Conservation (phyloP, 2,888 invertebrate species). For the Linyphia triangularis region DNA sequence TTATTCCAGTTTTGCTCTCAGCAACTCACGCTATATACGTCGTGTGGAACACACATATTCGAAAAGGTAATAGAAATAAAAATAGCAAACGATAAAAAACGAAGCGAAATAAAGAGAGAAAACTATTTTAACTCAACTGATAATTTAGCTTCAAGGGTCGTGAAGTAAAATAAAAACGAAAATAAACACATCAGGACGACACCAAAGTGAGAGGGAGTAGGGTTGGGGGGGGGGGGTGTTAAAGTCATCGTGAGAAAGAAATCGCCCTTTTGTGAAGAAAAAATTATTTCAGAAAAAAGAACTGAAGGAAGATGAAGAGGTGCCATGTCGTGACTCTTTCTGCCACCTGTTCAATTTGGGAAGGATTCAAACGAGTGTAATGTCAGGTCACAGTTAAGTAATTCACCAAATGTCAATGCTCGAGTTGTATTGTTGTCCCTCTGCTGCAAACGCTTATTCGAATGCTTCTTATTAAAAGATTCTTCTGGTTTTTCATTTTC, state of each 20-base stretch:
- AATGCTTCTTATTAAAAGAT: background rate
- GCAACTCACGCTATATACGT: too few relatives aligned
- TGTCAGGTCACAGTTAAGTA: constrained; percentile 49
- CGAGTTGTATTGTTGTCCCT: background rate
- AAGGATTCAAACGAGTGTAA: constrained; percentile 4
- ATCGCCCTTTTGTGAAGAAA: constrained; percentile 46
- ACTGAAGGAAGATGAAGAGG: constrained; percentile 31
- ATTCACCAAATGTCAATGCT: constrained; percentile 56
- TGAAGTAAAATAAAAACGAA: constrained; percentile 5
- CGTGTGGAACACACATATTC: background rate
- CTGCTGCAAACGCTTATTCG: background rate
- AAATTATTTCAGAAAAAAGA: constrained; percentile 10
- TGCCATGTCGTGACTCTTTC: constrained; percentile 60
- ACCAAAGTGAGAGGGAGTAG: background rate
- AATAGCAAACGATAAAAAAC: constrained; percentile 9
- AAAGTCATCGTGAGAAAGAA: constrained; percentile 58
- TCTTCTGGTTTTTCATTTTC: background rate
- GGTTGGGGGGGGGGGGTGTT: background rate
- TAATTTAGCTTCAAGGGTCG: constrained; percentile 54
- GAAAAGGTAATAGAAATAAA: constrained; percentile 18
- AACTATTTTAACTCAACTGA: constrained; percentile 60
- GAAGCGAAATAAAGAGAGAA: constrained; percentile 10
- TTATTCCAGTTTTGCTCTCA: too few relatives aligned
- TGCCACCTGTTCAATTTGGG: constrained; percentile 42
- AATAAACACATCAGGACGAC: constrained; percentile 25